Conservation (phyloP, 2,113 vertebrate genomes). For the Camelus dromedarius region DNA sequence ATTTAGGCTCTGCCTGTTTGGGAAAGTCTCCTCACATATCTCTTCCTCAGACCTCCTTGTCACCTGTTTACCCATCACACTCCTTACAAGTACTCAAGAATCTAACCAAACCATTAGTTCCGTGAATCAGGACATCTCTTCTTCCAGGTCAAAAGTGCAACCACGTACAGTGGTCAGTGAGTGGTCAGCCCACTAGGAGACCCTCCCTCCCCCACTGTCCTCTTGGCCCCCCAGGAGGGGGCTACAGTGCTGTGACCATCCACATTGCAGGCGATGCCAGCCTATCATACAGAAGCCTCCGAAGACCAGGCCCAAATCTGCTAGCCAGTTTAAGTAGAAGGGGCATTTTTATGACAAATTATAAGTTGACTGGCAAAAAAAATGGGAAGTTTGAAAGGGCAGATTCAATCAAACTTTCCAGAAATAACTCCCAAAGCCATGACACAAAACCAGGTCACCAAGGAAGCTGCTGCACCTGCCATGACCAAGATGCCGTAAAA, state of each 20-base stretch:
- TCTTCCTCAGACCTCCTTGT: neutral
- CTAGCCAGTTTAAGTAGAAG: constrained; percentile 23
- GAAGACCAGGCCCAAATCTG: neutral
- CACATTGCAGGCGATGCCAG: neutral
- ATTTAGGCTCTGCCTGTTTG: neutral
- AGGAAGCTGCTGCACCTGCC: neutral
- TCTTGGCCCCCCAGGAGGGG: neutral
- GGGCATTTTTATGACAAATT: constrained; percentile 13
- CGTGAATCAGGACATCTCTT: neutral
- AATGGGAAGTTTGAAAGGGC: constrained; percentile 2
- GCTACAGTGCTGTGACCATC: accelerated
- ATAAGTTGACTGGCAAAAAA: constrained; percentile 49
- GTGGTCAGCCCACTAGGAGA: neutral
- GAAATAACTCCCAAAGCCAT: constrained; percentile 39
- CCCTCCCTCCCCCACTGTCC: neutral
- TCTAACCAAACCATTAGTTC: neutral
- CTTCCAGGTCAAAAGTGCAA: neutral
- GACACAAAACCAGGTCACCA: constrained; percentile 43
- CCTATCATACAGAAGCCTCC: neutral
- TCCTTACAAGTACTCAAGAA: neutral
- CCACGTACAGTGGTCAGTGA: too few species aligned
- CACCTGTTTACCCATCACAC: neutral
- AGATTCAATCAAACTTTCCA: constrained; percentile 19
- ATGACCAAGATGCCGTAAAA: neutral
- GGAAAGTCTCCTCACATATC: neutral